Percentiles rank a stretch among this genome's conserved stretches.
phyloP scores from a whole-genome alignment of 2,113 vertebrate genomes.

The Aphyosemion australe region DNA sequence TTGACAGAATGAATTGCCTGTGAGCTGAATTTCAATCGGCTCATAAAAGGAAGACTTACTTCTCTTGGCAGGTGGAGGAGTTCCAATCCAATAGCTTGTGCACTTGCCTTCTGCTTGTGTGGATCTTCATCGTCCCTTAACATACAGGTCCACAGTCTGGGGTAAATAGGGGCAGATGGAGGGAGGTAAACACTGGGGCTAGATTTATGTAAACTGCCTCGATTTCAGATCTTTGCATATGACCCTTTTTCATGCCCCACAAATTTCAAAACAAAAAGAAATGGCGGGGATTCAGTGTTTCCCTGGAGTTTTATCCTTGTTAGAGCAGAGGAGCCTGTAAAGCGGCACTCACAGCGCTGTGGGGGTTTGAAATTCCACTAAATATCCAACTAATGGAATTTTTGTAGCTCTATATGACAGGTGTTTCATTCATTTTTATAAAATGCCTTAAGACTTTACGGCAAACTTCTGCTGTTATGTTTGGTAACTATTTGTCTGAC shows the following conservation, averaged over 20 bases:
- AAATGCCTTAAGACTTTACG: constrained; percentile 10
- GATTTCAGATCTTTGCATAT: constrained; percentile 34
- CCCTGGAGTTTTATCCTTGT: constrained; percentile 15
- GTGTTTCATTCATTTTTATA: constrained; percentile 20
- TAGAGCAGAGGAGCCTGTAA: not conserved
- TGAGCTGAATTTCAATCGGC: constrained; percentile 75
- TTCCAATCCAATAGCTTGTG: constrained; percentile 59
- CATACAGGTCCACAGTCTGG: constrained; percentile 58
- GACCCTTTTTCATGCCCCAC: constrained; percentile 29
- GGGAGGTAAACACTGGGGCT: constrained; percentile 45
- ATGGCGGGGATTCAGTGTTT: constrained; percentile 4
- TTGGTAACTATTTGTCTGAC: constrained; percentile 1
- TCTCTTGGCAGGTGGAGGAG: constrained; percentile 69
- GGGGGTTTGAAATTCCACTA: constrained; percentile 28
- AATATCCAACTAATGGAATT: constrained; percentile 46
- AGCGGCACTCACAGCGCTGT: constrained; percentile 14
- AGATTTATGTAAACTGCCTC: constrained; percentile 6
- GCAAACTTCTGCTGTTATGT: not conserved
- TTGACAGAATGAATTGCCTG: constrained; percentile 70
- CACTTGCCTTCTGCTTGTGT: constrained; percentile 58
- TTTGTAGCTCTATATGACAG: constrained; percentile 28
- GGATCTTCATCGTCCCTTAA: constrained; percentile 55
- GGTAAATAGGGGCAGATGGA: constrained; percentile 69
- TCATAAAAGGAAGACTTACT: constrained; percentile 76
- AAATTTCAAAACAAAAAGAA: constrained; percentile 19